These are phyloP conservation scores for Megaceryle alcyon DNA, from an alignment of 2,797 vertebrate species.

Conservation along the genomic window DNA sequence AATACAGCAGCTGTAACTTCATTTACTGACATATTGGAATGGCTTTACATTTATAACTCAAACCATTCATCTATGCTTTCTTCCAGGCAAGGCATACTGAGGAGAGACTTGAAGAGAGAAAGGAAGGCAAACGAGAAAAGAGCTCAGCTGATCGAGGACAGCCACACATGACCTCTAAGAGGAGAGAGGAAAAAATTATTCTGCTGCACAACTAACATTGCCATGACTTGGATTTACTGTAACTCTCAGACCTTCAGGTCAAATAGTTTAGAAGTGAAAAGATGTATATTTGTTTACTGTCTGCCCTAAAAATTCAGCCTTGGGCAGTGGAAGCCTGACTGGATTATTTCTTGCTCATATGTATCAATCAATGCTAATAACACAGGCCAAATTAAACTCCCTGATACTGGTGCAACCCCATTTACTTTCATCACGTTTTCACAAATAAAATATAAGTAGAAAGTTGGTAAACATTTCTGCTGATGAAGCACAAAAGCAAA, in stretches of 20 bases:
- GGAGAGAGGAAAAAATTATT: background rate
- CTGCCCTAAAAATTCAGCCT: background rate
- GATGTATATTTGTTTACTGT: background rate
- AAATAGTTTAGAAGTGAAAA: background rate
- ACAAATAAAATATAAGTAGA: background rate
- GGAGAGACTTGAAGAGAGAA: background rate
- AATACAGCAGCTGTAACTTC: background rate
- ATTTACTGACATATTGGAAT: background rate
- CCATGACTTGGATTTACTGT: background rate
- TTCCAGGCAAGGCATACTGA: background rate
- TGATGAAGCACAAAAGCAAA: constrained; percentile 41
- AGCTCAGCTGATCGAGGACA: background rate
- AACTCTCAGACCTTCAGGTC: background rate
- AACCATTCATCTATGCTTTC: background rate
- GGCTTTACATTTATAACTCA: background rate
- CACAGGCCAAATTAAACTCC: background rate
- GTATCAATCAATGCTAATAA: background rate
- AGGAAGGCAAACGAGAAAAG: background rate
- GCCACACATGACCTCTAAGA: background rate
- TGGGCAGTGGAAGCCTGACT: background rate
- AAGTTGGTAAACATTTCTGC: constrained; percentile 54
- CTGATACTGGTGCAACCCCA: background rate
- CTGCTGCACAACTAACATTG: background rate
- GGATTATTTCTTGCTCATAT: background rate
- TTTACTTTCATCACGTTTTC: background rate